Base-by-base conservation (phyloP, 2,113 vertebrate genomes). In the Lynx canadensis region DNA sequence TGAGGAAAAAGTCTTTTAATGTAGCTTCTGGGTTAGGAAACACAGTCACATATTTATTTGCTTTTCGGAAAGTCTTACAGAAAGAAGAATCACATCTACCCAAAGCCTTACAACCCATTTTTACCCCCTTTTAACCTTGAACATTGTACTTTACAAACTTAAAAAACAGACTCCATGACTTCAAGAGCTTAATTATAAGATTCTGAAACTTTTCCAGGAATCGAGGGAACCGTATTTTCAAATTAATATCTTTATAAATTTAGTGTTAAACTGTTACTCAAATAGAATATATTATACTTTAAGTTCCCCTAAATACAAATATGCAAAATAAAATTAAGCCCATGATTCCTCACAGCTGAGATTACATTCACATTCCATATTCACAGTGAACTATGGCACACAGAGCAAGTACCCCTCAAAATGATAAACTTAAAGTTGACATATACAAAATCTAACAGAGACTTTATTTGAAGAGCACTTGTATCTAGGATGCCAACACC, bases 131-230 rank as follows among this genome's bases (percentile, higher is more conserved):
- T 92, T 83, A 83, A 91, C 5, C 7, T 55, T 84, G 27, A 92
- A 92, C 69, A 78, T 79, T 29, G 33, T n/a, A 89, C 7, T 96
- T 91, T 27, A 36, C 16, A 68, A 66, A 79, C 60, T 80, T 60
- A 60, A 79, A 83, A 94, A 82, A 93, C 25, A 89, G 82, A 84
- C n/a, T 86, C 38, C 2, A 4, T 36, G 48, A 82, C 41, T 78
- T 76, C 52, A 84, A 92, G 5, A 90, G 11, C 68, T 94, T 87
- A 86, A 73, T 82, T 76, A 83, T 9, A 95, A 92, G 57, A 87
- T 78, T 87, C 29, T 19, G 19, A 57, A 57, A 69, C 23, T 71
- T 65, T 73, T 91, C 41, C 73, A 73, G 80, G 55, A 91, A 86
- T 80, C 71, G 29, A 93, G 68, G 41, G 33, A 79, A 69, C n/a